Percentiles rank a stretch among this genome's conserved stretches.
These are phyloP conservation scores for Darevskia nairensis DNA, from an alignment of 2,797 vertebrate genomes.

Conservation along the genomic window DNA sequence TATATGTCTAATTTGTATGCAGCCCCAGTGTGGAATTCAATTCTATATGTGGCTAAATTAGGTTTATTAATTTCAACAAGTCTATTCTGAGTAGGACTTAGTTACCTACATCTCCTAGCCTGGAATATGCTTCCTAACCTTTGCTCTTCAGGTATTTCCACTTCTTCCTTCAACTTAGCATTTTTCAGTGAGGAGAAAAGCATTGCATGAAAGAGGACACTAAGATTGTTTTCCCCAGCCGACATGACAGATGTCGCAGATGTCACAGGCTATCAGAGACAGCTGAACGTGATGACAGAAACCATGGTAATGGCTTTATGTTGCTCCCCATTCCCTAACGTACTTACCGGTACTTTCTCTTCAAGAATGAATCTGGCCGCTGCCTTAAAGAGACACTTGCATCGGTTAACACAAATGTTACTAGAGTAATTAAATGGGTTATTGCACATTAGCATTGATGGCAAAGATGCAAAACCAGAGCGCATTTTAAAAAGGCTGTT, in stretches of 20 bases:
- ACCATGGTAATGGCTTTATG: slow-evolving; percentile 44
- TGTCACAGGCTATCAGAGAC: slow-evolving; percentile 71
- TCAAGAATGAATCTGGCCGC: slow-evolving; percentile 47
- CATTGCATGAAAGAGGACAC: slow-evolving; percentile 59
- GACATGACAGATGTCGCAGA: slow-evolving; percentile 71
- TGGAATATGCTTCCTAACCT: background rate
- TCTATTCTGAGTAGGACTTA: background rate
- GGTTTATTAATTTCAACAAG: too few relatives aligned
- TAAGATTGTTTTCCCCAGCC: slow-evolving; percentile 70
- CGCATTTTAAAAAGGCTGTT: background rate
- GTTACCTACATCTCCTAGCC: background rate
- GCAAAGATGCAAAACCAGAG: background rate
- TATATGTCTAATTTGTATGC: too few relatives aligned
- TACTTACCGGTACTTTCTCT: slow-evolving; percentile 39
- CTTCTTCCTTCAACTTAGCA: slow-evolving; percentile 35
- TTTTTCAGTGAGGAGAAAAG: slow-evolving; percentile 53
- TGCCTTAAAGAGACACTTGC: background rate
- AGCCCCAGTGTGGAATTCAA: too few relatives aligned
- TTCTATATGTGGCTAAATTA: background rate
- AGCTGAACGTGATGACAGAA: slow-evolving; percentile 73
- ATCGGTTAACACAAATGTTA: slow-evolving; percentile 13
- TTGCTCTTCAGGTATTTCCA: background rate
- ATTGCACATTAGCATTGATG: slow-evolving; percentile 10
- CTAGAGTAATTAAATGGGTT: background rate
- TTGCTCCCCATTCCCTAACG: slow-evolving; percentile 57